phyloP scores from a whole-genome alignment of 2,888 invertebrate species.

The Podabrus alpinus region DNA sequence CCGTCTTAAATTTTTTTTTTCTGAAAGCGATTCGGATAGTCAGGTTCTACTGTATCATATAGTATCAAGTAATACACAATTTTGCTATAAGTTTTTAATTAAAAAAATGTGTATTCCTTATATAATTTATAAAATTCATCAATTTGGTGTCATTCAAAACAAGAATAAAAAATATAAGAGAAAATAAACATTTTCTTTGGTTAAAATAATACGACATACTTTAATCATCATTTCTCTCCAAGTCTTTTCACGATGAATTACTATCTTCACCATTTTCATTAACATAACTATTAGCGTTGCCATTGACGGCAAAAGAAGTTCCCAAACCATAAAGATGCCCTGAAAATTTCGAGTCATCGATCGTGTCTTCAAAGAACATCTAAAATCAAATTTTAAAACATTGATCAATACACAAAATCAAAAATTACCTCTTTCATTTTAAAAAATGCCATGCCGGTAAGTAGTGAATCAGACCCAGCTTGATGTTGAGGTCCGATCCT shows the following conservation, averaged over 20 bases:
- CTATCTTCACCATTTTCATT: conserved; percentile 72
- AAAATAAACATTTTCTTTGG: neutral
- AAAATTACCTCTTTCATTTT: conserved; percentile 92
- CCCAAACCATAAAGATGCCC: conserved; percentile 96
- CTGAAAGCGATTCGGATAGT: too few relatives aligned
- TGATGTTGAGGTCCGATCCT: conserved; percentile 97
- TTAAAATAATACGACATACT: neutral
- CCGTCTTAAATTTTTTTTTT: too few relatives aligned
- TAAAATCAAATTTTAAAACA: conserved; percentile 53
- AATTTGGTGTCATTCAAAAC: neutral
- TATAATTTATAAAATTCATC: neutral
- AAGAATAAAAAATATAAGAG: neutral
- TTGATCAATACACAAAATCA: neutral
- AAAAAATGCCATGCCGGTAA: conserved; percentile 99
- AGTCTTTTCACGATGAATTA: conserved; percentile 60
- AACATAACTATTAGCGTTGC: conserved; percentile 72
- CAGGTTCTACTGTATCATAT: too few relatives aligned
- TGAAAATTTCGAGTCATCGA: conserved; percentile 94
- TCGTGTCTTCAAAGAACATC: conserved; percentile 99
- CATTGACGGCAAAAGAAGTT: conserved; percentile 83
- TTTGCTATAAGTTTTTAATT: neutral
- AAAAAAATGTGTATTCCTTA: neutral
- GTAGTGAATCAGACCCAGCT: conserved; percentile 96
- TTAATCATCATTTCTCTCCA: neutral
- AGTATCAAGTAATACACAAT: neutral